Percentiles rank a stretch among this genome's conserved stretches.
phyloP scores from a whole-genome alignment of 2,888 invertebrate genomes.

The Epirrhoe alternata region DNA sequence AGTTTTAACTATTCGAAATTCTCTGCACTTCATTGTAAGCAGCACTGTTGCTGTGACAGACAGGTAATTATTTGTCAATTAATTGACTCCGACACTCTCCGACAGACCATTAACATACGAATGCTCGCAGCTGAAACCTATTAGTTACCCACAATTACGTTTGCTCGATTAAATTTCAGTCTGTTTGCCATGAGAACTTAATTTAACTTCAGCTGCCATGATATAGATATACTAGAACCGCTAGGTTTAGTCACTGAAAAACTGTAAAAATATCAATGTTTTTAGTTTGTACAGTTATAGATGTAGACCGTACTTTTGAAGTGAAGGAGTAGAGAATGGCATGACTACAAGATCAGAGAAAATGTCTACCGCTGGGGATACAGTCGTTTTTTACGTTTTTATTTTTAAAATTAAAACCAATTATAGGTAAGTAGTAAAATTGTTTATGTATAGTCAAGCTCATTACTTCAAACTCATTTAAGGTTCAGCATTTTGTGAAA shows the following conservation, averaged over 20 bases:
- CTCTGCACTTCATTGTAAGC: neutral
- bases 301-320: too few relatives aligned
- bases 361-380: too few relatives aligned
- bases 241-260: too few relatives aligned
- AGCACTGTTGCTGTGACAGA: neutral
- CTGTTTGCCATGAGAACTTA: neutral
- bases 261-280: too few relatives aligned
- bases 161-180: neutral
- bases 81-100: neutral
- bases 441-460: too few relatives aligned
- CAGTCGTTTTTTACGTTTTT: too few relatives aligned
- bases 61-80: slow-evolving; percentile 1
- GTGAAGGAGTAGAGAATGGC: too few relatives aligned
- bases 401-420: too few relatives aligned
- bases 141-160: neutral
- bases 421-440: too few relatives aligned
- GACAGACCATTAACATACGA: neutral
- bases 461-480: neutral
- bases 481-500: neutral
- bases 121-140: neutral
- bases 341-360: too few relatives aligned
- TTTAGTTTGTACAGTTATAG: too few relatives aligned
- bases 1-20: too few relatives aligned
- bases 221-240: neutral
- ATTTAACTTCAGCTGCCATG: neutral